Percentiles rank a stretch among this genome's conserved stretches.
These are phyloP conservation scores for Anas flavirostris DNA, from an alignment of 2,797 vertebrate species.

Conservation along the genomic window DNA sequence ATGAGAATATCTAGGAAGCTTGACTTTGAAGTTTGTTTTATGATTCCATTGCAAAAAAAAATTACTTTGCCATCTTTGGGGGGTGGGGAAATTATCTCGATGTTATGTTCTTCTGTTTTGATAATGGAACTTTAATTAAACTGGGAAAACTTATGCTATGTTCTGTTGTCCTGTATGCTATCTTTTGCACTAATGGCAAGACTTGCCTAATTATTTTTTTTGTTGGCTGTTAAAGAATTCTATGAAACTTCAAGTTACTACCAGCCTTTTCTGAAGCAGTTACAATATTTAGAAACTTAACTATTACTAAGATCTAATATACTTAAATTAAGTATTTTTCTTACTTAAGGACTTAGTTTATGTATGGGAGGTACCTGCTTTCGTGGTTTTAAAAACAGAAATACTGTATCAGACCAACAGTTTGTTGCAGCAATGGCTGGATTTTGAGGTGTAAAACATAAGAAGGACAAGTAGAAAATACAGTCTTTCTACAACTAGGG, in stretches of 20 bases:
- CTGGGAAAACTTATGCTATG: rapidly evolving
- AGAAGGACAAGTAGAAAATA: background rate
- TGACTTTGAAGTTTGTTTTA: background rate
- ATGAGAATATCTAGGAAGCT: background rate
- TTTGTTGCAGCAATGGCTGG: background rate
- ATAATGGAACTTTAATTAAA: background rate
- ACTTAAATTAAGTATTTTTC: background rate
- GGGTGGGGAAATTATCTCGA: background rate
- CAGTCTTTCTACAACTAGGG: background rate
- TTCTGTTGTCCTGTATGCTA: background rate
- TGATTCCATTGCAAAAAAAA: background rate
- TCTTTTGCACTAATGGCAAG: background rate
- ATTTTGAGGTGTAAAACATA: background rate
- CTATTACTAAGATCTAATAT: too few species aligned
- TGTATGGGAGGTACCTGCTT: background rate
- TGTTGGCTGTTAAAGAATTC: background rate
- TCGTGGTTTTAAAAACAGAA: background rate
- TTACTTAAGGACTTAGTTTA: background rate
- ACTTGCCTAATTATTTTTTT: background rate
- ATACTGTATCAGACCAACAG: background rate
- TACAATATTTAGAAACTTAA: background rate
- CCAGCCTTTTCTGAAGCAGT: background rate
- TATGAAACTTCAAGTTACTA: background rate
- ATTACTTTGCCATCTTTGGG: background rate
- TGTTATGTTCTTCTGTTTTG: background rate